Base-by-base conservation (phyloP, 2,888 invertebrate species). In the Mythimna loreyi region DNA sequence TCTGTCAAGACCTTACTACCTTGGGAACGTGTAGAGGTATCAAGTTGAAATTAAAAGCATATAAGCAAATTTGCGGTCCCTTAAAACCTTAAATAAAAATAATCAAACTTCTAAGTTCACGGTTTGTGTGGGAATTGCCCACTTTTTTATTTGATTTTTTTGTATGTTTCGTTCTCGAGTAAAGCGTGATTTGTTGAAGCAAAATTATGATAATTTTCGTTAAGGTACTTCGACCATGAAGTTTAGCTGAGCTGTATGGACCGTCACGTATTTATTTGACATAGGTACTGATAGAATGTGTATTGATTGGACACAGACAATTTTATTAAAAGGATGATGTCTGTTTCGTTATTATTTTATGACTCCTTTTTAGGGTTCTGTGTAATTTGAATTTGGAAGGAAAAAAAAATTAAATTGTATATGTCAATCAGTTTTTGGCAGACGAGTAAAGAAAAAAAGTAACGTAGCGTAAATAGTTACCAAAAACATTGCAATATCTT, bases 251-350 rank as follows among this genome's bases (percentile, higher is more conserved):
- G 36, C 11, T 8, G 40, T 70, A 76, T 70, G 40, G 50, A 4
- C 33, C 45, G 59, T 60, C 60, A 72, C 60, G 76, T 59, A 70
- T 59, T 76, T 59, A 70, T 59, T 76, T 69, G 59, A 50, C 56
- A 16, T 50, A 56, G 33, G 36, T 59, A 59, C 49, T 59, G 49
- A 50, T 59, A 43, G 47, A 55, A 36, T 60, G 28, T 50, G 21
- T 67, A 43, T 55, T 56, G 67, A 67, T 67, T 28, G 11, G 16
- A 47, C 21, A 11, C 11, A 13, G 16, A 23, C 11, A 67, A 33
- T 49, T 67, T 67, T 40, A 75, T 50, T 45, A 36, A 75, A 25
- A 28, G 28, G 19, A 23, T 63, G 36, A n/a, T 43, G n/a, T 72
- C 28, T 50, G 11, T 43, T 50, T 0, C 6, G 73, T 52, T 43